Base-by-base conservation (phyloP, 2,113 vertebrate genomes). In the Pterocles burchelli region DNA sequence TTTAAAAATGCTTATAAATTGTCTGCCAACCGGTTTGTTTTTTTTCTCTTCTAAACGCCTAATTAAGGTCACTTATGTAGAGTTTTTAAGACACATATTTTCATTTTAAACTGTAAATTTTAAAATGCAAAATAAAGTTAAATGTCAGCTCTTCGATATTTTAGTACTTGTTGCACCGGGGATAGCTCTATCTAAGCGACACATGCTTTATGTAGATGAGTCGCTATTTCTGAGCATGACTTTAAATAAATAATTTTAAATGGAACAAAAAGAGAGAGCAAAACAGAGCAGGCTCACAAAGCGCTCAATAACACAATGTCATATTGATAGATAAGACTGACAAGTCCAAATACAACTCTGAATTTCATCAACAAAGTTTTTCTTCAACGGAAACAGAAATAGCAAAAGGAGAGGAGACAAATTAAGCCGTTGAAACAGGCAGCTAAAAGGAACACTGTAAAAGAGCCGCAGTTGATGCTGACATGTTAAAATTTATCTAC, bases 291-390 rank as follows among this genome's bases (percentile, higher is more conserved):
- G 36, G 58, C 58, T 88, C 48, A 21, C 5, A 2, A 52, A 36
- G 51, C 9, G 34, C 59, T 95, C 83, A 86, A 52, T 38, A 90
- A 58, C 62, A 78, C 36, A 22, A 25, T 38, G 79, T 86, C 83
- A 71, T n/a, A 55, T 21, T 86, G 94, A 95, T 15, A 77, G 61
- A 28, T 58, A 77, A 93, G 91, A 90, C 43, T 88, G 86, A 92
- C 83, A 93, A 81, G 38, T 71, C 65, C 76, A 95, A 95, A 95
- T 34, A 90, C 76, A 71, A 34, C 68, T 58, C 80, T 33, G 65
- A 13, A 15, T 92, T 86, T 61, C 86, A 80, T 81, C 83, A 88
- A 65, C 86, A 77, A 74, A 59, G 67, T 52, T 21, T n/a, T 55
- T 95, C 86, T 38, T 77, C 61, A 58, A 2, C 15, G 65, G 72